Percentiles rank a stretch among this genome's conserved stretches.
Conservation (phyloP, 2,113 vertebrate genomes). For the Conger conger region DNA sequence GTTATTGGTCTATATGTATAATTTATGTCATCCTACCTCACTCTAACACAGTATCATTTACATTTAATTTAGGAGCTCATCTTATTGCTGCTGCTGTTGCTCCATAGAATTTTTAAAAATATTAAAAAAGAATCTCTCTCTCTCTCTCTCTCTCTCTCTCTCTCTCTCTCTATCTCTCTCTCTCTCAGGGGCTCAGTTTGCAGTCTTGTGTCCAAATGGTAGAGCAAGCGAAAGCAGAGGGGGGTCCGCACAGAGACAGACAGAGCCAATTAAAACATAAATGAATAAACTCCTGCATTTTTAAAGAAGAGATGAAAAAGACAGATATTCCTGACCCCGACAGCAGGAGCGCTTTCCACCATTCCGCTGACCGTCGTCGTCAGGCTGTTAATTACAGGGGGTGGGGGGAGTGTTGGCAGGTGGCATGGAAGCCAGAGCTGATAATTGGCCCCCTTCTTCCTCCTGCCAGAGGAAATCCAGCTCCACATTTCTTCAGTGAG, state of each 20-base stretch:
- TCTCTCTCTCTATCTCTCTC: slow-evolving; percentile 66
- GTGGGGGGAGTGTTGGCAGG: slow-evolving; percentile 89
- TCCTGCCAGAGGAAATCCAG: slow-evolving; percentile 75
- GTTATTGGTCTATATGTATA: neutral
- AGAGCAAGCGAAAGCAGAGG: slow-evolving; percentile 76
- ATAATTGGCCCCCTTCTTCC: slow-evolving; percentile 95
- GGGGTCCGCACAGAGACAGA: slow-evolving; percentile 67
- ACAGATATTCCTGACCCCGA: slow-evolving; percentile 82
- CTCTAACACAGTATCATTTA: neutral
- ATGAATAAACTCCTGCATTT: slow-evolving; percentile 78
- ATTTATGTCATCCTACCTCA: neutral
- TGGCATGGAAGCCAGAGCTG: slow-evolving; percentile 85
- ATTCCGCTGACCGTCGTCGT: slow-evolving; percentile 89
- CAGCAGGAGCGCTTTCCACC: slow-evolving; percentile 80
- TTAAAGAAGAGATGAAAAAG: slow-evolving; percentile 66
- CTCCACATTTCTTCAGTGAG: slow-evolving; percentile 76
- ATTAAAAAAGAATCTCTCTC: too few species aligned
- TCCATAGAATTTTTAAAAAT: too few species aligned
- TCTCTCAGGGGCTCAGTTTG: slow-evolving; percentile 84
- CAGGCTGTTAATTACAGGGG: slow-evolving; percentile 88
- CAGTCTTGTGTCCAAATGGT: slow-evolving; percentile 88
- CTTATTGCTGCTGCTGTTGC: neutral
- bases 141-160: slow-evolving; percentile 45
- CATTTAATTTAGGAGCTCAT: neutral
- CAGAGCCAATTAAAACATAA: slow-evolving; percentile 81